Percentiles rank a stretch among this genome's conserved stretches.
Evolutionary conservation across 2,797 vertebrate species (phyloP).

Genomic region (Cynodonichthys magdalenae): DNA sequence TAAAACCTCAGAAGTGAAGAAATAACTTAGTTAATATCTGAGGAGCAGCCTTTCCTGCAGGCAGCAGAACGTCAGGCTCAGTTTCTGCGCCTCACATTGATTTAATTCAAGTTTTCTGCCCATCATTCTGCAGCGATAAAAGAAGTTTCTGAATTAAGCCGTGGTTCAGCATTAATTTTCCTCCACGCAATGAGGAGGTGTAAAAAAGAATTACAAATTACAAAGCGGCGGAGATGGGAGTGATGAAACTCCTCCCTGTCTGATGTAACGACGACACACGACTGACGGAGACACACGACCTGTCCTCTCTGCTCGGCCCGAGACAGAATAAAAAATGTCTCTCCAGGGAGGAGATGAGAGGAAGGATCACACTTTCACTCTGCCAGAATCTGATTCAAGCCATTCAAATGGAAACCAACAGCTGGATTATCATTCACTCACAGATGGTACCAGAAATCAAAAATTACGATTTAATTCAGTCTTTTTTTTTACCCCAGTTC

Average conservation of each 20-base stretch:
- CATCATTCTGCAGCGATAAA: conserved; percentile 20
- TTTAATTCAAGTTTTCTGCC: conserved; percentile 24
- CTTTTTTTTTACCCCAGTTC: conserved; percentile 35
- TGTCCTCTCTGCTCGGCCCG: conserved; percentile 40
- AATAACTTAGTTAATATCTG: conserved; percentile 38
- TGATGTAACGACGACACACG: conserved; percentile 51
- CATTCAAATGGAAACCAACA: conserved; percentile 49
- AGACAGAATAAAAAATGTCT: conserved; percentile 57
- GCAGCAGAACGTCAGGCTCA: conserved; percentile 8
- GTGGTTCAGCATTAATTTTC: conserved; percentile 35
- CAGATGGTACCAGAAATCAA: background rate
- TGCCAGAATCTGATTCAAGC: conserved; percentile 25
- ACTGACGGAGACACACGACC: conserved; percentile 63
- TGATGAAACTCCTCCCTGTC: conserved; percentile 45
- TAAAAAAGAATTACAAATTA: conserved; percentile 46
- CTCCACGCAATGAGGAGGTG: conserved; percentile 10
- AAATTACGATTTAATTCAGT: background rate
- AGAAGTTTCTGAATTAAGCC: conserved; percentile 17
- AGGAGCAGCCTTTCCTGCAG: background rate
- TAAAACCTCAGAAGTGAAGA: conserved; percentile 32
- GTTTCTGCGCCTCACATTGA: conserved; percentile 24
- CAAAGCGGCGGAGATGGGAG: conserved; percentile 50
- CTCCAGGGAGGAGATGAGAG: conserved; percentile 47
- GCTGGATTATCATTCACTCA: conserved; percentile 45
- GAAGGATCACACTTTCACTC: conserved; percentile 32